phyloP scores from a whole-genome alignment of 1,140 invertebrate genomes.

The Nymphalis io region DNA sequence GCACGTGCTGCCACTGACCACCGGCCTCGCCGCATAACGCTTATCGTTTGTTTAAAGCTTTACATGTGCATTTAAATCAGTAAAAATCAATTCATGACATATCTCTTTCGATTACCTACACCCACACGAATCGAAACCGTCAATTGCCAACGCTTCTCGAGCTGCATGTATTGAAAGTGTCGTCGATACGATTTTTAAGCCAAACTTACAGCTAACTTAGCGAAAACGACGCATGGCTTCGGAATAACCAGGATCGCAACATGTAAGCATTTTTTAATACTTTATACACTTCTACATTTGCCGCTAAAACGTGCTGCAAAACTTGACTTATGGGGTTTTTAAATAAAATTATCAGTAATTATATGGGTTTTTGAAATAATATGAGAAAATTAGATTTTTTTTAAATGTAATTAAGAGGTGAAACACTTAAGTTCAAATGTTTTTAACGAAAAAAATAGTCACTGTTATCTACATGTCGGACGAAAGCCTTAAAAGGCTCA shows the following conservation, averaged over 20 bases:
- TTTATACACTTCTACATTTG: conserved; percentile 27
- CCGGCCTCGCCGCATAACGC: conserved; percentile 30
- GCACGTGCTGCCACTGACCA: conserved; percentile 71
- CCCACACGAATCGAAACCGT: conserved; percentile 17
- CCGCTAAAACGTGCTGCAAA: conserved; percentile 33
- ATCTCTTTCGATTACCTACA: conserved; percentile 34
- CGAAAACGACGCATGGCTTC: conserved; percentile 74
- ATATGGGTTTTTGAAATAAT: not conserved
- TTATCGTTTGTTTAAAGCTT: conserved; percentile 36
- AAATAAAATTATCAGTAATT: not conserved
- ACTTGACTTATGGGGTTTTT: conserved; percentile 53
- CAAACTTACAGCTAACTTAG: conserved; percentile 42
- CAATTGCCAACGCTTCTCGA: conserved; percentile 40
- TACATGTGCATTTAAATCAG: conserved; percentile 59
- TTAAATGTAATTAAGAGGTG: too few relatives aligned
- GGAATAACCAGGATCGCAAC: conserved; percentile 66
- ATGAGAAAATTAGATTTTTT: not conserved
- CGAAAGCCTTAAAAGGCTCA: not conserved
- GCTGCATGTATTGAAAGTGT: conserved; percentile 50
- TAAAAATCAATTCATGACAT: conserved; percentile 33
- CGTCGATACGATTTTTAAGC: conserved; percentile 32
- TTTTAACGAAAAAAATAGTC: too few relatives aligned
- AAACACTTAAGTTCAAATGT: not conserved
- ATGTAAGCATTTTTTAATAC: conserved; percentile 71
- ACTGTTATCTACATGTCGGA: too few relatives aligned